Conservation (phyloP, 2,797 vertebrate species). For the Danio albolineatus region DNA sequence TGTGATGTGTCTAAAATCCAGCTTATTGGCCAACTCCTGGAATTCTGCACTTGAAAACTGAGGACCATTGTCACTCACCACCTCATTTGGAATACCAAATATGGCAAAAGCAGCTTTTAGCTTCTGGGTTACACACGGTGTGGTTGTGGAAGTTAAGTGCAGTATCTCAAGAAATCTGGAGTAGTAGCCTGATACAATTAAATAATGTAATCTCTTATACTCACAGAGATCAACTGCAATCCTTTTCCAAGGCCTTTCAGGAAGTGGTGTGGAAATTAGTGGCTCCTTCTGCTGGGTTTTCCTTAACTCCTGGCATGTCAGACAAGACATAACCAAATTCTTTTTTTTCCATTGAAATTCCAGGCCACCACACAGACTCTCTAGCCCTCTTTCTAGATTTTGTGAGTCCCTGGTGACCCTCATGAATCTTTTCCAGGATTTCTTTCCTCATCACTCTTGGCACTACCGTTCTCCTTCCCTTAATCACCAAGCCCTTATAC, state of each 20-base stretch:
- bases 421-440: slow-evolving; percentile 38
- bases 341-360: slow-evolving; percentile 31
- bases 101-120: slow-evolving; percentile 9
- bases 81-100: slow-evolving; percentile 33
- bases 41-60: slow-evolving; percentile 28
- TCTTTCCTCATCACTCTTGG: slow-evolving; percentile 28
- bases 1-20: slow-evolving; percentile 26
- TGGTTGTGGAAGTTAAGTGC: slow-evolving; percentile 33
- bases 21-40: background rate
- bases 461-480: slow-evolving; percentile 10
- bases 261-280: slow-evolving; percentile 42
- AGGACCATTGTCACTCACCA: slow-evolving; percentile 39
- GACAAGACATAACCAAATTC: slow-evolving; percentile 5
- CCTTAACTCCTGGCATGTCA: slow-evolving; percentile 15
- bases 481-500: slow-evolving; percentile 2
- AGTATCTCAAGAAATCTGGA: slow-evolving; percentile 34
- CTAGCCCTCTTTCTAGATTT: slow-evolving; percentile 51
- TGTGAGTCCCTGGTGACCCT: slow-evolving; percentile 49
- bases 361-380: slow-evolving; percentile 51
- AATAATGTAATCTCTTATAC: slow-evolving; percentile 14
- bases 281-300: slow-evolving; percentile 42
- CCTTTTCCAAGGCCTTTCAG: slow-evolving; percentile 28
- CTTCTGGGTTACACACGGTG: background rate
- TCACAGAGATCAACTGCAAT: slow-evolving; percentile 37
- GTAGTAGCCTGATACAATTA: slow-evolving; percentile 37